Conservation (phyloP, 2,888 invertebrate genomes). For the Yponomeuta sedellus region DNA sequence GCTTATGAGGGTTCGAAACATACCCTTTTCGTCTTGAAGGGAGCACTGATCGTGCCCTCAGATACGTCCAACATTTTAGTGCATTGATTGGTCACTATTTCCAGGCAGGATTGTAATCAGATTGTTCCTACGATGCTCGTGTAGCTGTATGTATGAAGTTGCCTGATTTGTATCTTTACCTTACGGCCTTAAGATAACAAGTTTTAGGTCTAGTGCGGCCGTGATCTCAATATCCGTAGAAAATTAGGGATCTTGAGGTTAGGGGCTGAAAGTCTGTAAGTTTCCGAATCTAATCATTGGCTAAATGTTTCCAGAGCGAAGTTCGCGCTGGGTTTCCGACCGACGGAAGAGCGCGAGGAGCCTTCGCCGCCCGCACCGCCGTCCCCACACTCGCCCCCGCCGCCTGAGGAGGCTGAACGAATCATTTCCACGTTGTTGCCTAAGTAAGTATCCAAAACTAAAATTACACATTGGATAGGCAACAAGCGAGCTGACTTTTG, state of each 20-base stretch:
- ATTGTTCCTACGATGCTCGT: too few relatives aligned
- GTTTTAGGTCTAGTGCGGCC: neutral
- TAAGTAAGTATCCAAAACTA: conserved; percentile 67
- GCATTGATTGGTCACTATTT: too few relatives aligned
- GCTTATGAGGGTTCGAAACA: too few relatives aligned
- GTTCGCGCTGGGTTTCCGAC: conserved; percentile 83
- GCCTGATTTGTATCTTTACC: neutral
- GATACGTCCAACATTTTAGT: too few relatives aligned
- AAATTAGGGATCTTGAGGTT: neutral
- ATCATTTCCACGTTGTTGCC: conserved; percentile 85
- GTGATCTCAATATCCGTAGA: neutral
- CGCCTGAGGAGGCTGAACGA: conserved; percentile 85
- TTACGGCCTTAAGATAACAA: neutral
- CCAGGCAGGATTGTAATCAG: too few relatives aligned
- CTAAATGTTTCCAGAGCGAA: conserved; percentile 73
- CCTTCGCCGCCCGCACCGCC: conserved; percentile 75
- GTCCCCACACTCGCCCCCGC: conserved; percentile 80
- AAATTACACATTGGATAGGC: conserved; percentile 6
- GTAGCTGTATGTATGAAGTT: neutral
- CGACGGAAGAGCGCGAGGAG: conserved; percentile 75
- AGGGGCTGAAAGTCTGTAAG: neutral
- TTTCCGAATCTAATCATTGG: neutral
- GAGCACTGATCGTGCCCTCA: too few relatives aligned
- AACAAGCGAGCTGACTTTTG: neutral
- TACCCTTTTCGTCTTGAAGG: too few relatives aligned